Percentiles rank a stretch among this genome's conserved stretches.
Evolutionary conservation across 92 coral and sea anemone species (phyloP).

Genomic region (Metridium senile): DNA sequence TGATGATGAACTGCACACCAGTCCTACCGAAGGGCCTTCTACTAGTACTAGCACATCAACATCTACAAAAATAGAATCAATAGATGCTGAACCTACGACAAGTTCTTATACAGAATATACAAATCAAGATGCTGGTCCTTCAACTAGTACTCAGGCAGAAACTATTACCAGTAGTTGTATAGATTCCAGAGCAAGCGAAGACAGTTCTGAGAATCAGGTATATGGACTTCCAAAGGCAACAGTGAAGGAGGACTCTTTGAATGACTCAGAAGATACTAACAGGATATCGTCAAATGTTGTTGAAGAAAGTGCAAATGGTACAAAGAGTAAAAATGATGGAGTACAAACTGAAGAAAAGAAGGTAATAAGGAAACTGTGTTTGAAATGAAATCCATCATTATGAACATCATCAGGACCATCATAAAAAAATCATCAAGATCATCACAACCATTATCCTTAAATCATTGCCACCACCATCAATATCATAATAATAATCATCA

Average conservation of each 20-base stretch:
- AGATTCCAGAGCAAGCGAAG: conserved; percentile 4
- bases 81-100: too few species aligned
- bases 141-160: background rate
- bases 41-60: conserved; percentile 17
- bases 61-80: conserved; percentile 7
- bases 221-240: too few species aligned
- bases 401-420: too few species aligned
- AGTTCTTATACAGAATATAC: background rate
- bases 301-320: background rate
- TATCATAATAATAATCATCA: too few species aligned
- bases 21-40: background rate
- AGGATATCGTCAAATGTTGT: background rate
- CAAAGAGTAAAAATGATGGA: background rate
- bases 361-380: too few species aligned
- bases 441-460: too few species aligned
- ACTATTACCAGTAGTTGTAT: background rate
- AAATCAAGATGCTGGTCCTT: background rate
- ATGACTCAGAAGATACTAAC: too few species aligned
- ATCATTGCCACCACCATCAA: too few species aligned
- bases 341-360: background rate
- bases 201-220: background rate
- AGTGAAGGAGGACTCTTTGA: too few species aligned
- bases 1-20: conserved; percentile 19
- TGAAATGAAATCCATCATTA: too few species aligned
- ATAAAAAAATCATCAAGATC: too few species aligned